Conservation (phyloP, 53 echinoderm and acorn worm species). For the Paracentrotus lividus region DNA sequence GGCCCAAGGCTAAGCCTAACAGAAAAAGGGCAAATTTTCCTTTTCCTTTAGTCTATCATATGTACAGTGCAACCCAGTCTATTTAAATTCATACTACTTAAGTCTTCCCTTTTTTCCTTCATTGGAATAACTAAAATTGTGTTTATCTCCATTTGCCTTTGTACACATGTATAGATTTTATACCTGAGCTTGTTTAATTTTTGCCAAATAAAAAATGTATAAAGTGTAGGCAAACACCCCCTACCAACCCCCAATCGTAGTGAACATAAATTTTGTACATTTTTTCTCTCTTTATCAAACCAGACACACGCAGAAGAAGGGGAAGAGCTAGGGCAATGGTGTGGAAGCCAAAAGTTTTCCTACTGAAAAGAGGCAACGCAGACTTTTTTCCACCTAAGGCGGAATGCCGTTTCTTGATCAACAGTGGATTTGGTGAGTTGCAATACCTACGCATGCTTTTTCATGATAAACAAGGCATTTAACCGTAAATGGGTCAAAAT, state of each 20-base stretch:
- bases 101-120: background rate
- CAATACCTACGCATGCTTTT: too few relatives aligned
- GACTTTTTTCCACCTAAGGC: background rate
- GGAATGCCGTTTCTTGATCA: background rate
- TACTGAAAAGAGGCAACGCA: background rate
- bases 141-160: background rate
- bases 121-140: background rate
- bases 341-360: background rate
- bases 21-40: too few relatives aligned
- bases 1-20: too few relatives aligned
- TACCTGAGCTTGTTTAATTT: background rate
- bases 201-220: background rate
- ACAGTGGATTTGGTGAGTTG: constrained; percentile 5
- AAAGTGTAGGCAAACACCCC: too few relatives aligned
- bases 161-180: background rate
- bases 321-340: background rate
- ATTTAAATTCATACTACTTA: background rate
- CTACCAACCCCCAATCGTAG: too few relatives aligned
- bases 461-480: too few relatives aligned
- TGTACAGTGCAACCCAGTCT: background rate
- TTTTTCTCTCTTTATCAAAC: background rate
- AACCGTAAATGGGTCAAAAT: too few relatives aligned
- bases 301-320: background rate
- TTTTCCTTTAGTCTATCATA: too few relatives aligned
- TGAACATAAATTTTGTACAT: background rate